These are phyloP conservation scores for Chironomus tentans DNA, from an alignment of 2,888 invertebrate genomes.

Conservation along the genomic window DNA sequence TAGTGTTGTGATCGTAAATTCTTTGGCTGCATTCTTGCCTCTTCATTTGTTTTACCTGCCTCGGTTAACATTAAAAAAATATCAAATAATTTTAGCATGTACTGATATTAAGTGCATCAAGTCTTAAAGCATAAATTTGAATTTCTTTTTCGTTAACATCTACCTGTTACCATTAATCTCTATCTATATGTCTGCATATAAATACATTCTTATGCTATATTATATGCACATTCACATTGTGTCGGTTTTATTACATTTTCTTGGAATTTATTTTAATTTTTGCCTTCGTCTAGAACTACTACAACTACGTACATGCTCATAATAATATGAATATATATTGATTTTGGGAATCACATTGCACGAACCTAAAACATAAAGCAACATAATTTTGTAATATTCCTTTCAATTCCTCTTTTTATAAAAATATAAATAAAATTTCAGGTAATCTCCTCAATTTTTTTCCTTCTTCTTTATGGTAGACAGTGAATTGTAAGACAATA, in stretches of 20 bases:
- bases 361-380: background rate
- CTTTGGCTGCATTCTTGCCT: background rate
- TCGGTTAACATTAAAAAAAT: background rate
- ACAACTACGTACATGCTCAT: too few species aligned
- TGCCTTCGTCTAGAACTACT: background rate
- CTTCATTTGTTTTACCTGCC: background rate
- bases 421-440: background rate
- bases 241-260: constrained; percentile 23
- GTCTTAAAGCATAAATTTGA: too few species aligned
- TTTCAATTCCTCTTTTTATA: background rate
- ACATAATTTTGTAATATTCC: background rate
- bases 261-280: constrained; percentile 21
- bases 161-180: constrained; percentile 6
- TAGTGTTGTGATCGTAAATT: constrained; percentile 2
- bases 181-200: background rate
- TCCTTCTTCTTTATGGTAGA: background rate
- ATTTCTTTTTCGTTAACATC: background rate
- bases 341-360: background rate
- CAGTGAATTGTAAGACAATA: background rate
- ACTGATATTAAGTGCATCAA: too few species aligned
- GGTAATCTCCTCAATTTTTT: background rate
- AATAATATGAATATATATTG: background rate
- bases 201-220: too few species aligned
- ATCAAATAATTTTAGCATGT: background rate
- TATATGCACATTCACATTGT: background rate